These are phyloP conservation scores for Rotaria macrura DNA, from an alignment of 2,888 invertebrate species.

Conservation along the genomic window DNA sequence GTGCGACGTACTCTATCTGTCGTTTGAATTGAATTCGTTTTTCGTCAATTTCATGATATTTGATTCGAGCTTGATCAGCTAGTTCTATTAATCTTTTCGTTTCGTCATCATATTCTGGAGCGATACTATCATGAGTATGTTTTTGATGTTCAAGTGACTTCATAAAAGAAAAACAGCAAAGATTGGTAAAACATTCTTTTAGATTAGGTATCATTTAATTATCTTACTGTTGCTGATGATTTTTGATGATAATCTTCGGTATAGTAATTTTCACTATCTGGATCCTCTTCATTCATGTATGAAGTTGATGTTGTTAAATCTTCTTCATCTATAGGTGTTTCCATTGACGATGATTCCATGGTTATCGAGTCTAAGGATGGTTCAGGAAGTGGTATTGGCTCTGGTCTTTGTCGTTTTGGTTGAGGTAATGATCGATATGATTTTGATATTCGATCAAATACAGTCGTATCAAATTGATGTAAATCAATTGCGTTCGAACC, in stretches of 20 bases:
- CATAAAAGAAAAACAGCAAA: background rate
- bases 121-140: background rate
- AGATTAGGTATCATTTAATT: background rate
- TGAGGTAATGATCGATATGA: conserved; percentile 22
- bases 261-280: conserved; percentile 33
- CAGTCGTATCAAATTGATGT: conserved; percentile 21
- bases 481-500: background rate
- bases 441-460: conserved; percentile 13
- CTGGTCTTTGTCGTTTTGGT: conserved; percentile 25
- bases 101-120: conserved; percentile 69
- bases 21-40: conserved; percentile 44
- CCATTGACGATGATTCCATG: conserved; percentile 35
- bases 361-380: conserved; percentile 33
- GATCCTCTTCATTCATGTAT: conserved; percentile 36
- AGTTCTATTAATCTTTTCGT: conserved; percentile 71
- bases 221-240: background rate
- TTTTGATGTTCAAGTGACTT: conserved; percentile 19
- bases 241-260: conserved; percentile 31
- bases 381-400: conserved; percentile 27
- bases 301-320: conserved; percentile 15
- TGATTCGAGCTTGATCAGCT: conserved; percentile 69
- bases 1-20: conserved; percentile 41
- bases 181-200: background rate
- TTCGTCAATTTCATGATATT: conserved; percentile 65
- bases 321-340: background rate